Evolutionary conservation across 2,113 vertebrate species (phyloP), one percentile per base, ranked within the genome.

Genomic region (Nematolebias whitei): DNA sequence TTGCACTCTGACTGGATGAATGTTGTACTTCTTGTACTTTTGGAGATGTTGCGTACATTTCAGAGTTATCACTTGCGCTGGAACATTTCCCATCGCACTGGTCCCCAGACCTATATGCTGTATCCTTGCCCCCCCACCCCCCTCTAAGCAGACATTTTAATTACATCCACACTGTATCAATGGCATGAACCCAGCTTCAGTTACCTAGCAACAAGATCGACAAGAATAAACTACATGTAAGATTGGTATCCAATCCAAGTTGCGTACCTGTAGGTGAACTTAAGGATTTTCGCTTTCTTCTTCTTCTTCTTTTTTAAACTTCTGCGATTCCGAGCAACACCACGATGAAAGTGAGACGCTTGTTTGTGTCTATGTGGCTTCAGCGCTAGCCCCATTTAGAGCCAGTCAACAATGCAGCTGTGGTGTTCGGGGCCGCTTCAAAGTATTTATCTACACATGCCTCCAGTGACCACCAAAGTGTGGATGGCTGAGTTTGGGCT

Each of bases 191-290:
- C 86, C 86, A 85, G 90, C 87, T 89, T 88, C 86, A 52, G 91
- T 93, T 84, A 69, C 92, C 90, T 91, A 93, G 92, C 92, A 93
- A 93, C 92, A 91, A 87, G 74, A 81, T 74, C 76, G 80, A 80
- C 82, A 85, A 90, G 82, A 91, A 91, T 89, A 89, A 87, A 90
- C 90, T 90, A 85, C 80, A 77, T 79, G 76, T 86, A 76, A 84
- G 86, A 90, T 84, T 84, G 74, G 88, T 89, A 83, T 83, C 85
- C 68, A 78, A 83, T 83, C 85, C 68, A 78, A 84, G 79, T 85
- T 87, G 71, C 85, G 76, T 85, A 89, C 79, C 84, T 76, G 76
- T 66, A 86, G 82, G 79, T 88, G 73, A 88, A 73, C 74, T 75
- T 49, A 44, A 66, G 62, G 74, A 78, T 78, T 83, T 74, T 80